Evolutionary conservation across 1,140 invertebrate species (phyloP).

Genomic region (Drosophila virilis): DNA sequence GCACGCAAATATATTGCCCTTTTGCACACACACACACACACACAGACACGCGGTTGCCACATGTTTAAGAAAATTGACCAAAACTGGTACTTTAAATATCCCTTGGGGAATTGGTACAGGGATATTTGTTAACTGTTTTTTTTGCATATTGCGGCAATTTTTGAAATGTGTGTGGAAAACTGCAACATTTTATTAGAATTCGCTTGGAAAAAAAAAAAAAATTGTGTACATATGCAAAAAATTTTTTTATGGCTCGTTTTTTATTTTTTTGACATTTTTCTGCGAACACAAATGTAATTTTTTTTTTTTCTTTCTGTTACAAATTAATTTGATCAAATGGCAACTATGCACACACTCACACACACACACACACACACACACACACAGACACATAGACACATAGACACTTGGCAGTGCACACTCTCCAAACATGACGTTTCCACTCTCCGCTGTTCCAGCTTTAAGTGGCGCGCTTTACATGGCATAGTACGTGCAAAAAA

Average conservation of each 20-base stretch:
- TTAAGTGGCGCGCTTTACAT: constrained; percentile 50
- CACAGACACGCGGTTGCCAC: neutral
- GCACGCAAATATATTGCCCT: neutral
- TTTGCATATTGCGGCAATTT: too few relatives aligned
- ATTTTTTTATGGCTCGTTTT: neutral
- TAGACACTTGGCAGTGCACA: neutral
- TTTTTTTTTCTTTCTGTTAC: neutral
- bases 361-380: neutral
- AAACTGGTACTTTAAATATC: too few relatives aligned
- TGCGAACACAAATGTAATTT: neutral
- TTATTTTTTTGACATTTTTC: neutral
- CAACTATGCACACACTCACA: constrained; percentile 7
- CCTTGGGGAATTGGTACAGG: too few relatives aligned
- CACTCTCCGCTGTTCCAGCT: constrained; percentile 22
- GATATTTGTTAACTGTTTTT: too few relatives aligned
- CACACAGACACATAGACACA: neutral
- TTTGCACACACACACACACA: neutral
- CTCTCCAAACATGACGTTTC: constrained; percentile 9
- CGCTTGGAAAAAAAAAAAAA: too few relatives aligned
- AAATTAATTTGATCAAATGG: constrained; percentile 7
- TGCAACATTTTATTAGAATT: too few relatives aligned
- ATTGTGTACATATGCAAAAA: too few relatives aligned
- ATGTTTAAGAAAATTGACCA: neutral
- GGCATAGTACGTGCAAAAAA: constrained; percentile 73
- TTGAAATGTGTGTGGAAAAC: too few relatives aligned